Evolutionary conservation across 2,797 vertebrate genomes (phyloP).

Genomic region (Columba guinea): DNA sequence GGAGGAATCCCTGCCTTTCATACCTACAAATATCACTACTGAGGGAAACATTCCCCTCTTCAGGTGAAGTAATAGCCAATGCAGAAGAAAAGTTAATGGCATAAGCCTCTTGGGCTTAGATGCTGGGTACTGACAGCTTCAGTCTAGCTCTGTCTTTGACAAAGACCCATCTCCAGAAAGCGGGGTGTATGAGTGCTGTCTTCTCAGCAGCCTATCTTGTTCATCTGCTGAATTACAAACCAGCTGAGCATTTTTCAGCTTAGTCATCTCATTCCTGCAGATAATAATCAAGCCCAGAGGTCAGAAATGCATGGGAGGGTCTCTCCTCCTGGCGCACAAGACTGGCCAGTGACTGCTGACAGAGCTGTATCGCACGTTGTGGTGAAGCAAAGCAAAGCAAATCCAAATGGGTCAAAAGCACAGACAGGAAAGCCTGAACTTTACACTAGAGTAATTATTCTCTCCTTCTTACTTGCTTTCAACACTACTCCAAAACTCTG

Average conservation of each 20-base stretch:
- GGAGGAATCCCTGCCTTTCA: not conserved
- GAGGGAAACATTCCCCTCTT: not conserved
- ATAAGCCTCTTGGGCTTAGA: not conserved
- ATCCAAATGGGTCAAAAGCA: not conserved
- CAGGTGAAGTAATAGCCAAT: not conserved
- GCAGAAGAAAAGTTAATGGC: not conserved
- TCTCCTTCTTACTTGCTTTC: not conserved
- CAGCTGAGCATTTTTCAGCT: not conserved
- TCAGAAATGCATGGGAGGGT: not conserved
- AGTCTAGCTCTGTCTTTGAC: not conserved
- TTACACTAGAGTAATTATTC: not conserved
- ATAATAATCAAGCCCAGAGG: slow-evolving; percentile 29
- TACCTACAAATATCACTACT: not conserved
- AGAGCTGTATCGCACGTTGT: not conserved
- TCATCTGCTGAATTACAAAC: not conserved
- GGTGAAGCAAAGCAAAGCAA: not conserved
- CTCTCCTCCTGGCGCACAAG: not conserved
- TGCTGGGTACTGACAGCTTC: not conserved
- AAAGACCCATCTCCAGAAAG: not conserved
- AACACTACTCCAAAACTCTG: not conserved
- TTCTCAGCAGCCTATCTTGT: not conserved
- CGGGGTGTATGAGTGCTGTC: not conserved
- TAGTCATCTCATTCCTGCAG: slow-evolving; percentile 40
- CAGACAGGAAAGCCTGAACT: not conserved
- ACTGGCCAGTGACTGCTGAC: not conserved